Conservation (phyloP, 1,140 invertebrate species). For the Lycorma delicatula region DNA sequence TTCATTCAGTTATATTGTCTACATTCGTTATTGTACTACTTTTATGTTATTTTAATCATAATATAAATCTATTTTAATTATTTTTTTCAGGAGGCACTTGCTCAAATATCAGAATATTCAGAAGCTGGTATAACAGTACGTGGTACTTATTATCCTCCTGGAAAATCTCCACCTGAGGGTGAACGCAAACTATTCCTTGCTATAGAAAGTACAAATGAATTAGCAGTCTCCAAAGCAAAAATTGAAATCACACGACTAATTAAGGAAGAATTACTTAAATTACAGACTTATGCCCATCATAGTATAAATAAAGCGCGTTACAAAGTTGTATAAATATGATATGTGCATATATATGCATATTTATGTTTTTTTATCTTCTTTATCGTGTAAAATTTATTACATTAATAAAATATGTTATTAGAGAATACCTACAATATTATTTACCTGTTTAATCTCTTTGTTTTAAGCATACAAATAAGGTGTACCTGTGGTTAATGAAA, state of each 20-base stretch:
- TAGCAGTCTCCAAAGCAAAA: conserved; percentile 95
- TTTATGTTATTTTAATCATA: no score
- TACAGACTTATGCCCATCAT: conserved; percentile 78
- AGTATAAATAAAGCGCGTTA: conserved; percentile 88
- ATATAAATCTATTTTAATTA: no score
- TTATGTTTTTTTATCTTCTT: no score
- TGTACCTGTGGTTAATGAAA: no score
- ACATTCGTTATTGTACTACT: no score
- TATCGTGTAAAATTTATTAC: no score
- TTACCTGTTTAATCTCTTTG: no score
- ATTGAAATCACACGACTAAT: conserved; percentile 96
- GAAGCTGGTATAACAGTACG: conserved; percentile 97
- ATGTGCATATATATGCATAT: no score
- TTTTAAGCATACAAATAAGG: no score
- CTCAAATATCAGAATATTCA: conserved; percentile 97
- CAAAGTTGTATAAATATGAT: conserved; percentile 78
- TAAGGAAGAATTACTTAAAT: conserved; percentile 92
- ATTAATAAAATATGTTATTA: no score
- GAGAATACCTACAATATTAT: no score
- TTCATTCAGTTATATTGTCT: no score
- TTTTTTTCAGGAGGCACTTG: conserved; percentile 75
- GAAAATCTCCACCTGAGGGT: conserved; percentile 85
- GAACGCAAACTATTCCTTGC: conserved; percentile 96
- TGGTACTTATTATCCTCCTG: conserved; percentile 89
- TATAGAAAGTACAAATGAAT: conserved; percentile 96